These are phyloP conservation scores for Stomatorhinus ivindoensis DNA, from an alignment of 2,113 vertebrate species.

Conservation along the genomic window DNA sequence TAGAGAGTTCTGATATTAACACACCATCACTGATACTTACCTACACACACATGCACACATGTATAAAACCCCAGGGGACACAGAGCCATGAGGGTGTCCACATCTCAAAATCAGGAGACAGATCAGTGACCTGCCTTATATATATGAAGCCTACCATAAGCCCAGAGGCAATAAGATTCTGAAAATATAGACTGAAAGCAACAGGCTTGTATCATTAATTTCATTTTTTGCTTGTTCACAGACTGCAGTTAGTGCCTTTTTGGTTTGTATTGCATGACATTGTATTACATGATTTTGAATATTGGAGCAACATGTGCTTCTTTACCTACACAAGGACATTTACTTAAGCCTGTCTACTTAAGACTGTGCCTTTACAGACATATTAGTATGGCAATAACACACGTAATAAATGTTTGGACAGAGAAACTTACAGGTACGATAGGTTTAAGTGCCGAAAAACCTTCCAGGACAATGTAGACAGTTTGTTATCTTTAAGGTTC, in stretches of 20 bases:
- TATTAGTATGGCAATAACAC: not conserved
- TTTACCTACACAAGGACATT: not conserved
- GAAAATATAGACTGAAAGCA: not conserved
- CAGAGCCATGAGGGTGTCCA: not conserved
- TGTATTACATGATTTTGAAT: not conserved
- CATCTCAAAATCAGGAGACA: not conserved
- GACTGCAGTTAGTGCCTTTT: not conserved
- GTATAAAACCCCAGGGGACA: not conserved
- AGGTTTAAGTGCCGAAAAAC: slow-evolving; percentile 85
- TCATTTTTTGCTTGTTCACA: not conserved
- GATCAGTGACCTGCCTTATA: not conserved
- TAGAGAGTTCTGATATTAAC: not conserved
- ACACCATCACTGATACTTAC: not conserved
- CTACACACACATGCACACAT: not conserved
- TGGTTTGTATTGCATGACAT: not conserved
- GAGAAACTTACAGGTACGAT: slow-evolving; percentile 82
- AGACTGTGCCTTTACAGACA: not conserved
- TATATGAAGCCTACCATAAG: not conserved
- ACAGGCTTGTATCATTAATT: not conserved
- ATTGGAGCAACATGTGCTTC: not conserved
- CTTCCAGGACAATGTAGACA: slow-evolving; percentile 86
- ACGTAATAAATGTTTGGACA: not conserved
- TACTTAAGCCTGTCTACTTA: not conserved
- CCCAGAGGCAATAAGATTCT: not conserved
- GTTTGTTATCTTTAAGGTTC: slow-evolving; percentile 91